These are phyloP conservation scores for Ophthalmolycus amberensis DNA, from an alignment of 2,113 vertebrate genomes.

Conservation along the genomic window DNA sequence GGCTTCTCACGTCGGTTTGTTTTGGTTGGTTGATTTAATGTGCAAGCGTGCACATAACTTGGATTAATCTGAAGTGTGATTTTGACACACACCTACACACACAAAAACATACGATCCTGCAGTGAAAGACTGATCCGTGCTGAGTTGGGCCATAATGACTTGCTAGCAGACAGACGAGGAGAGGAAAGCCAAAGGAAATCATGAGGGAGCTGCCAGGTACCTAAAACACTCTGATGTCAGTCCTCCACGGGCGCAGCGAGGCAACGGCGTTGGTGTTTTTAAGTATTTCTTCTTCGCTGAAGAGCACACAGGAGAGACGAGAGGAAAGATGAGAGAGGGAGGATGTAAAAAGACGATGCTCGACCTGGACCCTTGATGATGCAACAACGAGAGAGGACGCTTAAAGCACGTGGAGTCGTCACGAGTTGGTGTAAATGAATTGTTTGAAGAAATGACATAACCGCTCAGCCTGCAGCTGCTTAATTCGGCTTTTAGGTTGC, in stretches of 20 bases:
- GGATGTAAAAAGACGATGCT: conserved; percentile 1
- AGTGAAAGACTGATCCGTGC: conserved; percentile 31
- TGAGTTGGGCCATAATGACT: conserved; percentile 51
- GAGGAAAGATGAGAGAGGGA: conserved; percentile 22
- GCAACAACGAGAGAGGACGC: neutral
- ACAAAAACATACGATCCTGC: conserved; percentile 1
- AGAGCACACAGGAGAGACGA: conserved; percentile 24
- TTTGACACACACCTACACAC: conserved; percentile 19
- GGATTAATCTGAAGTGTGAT: conserved; percentile 41
- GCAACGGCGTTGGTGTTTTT: conserved; percentile 36
- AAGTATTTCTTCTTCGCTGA: conserved; percentile 26
- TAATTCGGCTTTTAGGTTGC: neutral
- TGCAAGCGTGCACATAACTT: conserved; percentile 25
- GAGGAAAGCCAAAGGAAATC: conserved; percentile 56
- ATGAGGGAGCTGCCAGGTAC: conserved; percentile 62
- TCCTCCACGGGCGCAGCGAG: conserved; percentile 39
- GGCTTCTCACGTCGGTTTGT: neutral
- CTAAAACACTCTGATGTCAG: conserved; percentile 43
- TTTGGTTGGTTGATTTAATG: conserved; percentile 15
- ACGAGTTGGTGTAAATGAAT: neutral
- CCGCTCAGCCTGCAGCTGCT: neutral
- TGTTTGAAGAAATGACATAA: conserved; percentile 10
- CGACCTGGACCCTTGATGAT: conserved; percentile 11
- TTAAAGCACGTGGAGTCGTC: neutral
- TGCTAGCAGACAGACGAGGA: conserved; percentile 48